phyloP scores from a whole-genome alignment of 2,113 vertebrate species.

The Geococcyx californianus region DNA sequence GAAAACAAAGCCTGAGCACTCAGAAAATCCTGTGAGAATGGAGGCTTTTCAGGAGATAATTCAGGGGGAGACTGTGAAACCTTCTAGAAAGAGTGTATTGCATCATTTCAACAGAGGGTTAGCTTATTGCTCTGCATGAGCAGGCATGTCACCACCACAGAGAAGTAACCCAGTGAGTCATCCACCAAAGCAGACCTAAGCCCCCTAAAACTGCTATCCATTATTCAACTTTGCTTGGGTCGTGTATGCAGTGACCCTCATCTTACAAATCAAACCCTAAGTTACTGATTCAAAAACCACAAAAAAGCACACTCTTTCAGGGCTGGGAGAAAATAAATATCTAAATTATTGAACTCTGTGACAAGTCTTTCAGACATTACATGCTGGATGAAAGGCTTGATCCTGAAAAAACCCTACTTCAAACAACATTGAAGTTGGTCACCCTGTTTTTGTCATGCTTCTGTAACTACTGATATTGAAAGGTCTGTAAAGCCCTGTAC shows the following conservation, averaged over 20 bases:
- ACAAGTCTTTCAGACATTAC: not conserved
- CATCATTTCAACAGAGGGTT: not conserved
- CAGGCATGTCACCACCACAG: not conserved
- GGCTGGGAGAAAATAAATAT: not conserved
- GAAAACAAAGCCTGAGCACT: not conserved
- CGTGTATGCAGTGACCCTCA: not conserved
- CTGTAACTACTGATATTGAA: not conserved
- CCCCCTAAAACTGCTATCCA: accelerated
- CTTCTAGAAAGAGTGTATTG: not conserved
- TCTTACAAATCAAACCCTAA: not conserved
- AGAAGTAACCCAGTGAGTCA: not conserved
- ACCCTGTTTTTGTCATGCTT: not conserved
- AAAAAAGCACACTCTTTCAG: not conserved
- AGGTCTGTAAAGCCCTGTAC: not conserved
- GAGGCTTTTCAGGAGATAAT: not conserved
- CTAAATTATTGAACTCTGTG: not conserved
- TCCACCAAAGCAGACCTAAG: not conserved
- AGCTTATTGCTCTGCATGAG: not conserved
- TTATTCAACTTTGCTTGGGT: not conserved
- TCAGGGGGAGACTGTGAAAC: not conserved
- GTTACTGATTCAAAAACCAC: not conserved
- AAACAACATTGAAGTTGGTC: not conserved
- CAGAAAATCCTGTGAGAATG: not conserved
- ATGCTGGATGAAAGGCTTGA: not conserved
- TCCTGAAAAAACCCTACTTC: not conserved